Evolutionary conservation across 1,140 invertebrate genomes (phyloP).

Genomic region (Popillia japonica): DNA sequence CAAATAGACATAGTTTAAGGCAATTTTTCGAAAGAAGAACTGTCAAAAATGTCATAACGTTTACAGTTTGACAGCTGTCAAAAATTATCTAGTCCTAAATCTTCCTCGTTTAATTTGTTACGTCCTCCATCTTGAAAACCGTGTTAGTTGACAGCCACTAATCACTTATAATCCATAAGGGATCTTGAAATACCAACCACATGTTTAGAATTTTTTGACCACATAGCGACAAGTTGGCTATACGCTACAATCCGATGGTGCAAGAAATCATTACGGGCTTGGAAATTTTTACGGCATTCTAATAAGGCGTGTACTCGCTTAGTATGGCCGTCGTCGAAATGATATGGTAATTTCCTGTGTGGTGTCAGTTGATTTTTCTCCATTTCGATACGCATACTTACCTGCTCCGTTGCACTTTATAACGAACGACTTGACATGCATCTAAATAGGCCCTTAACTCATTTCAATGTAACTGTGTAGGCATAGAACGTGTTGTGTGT

Average conservation of each 20-base stretch:
- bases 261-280: not conserved
- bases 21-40: too few relatives aligned
- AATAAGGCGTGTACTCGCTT: not conserved
- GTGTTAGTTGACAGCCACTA: too few relatives aligned
- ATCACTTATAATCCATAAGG: too few relatives aligned
- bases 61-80: too few relatives aligned
- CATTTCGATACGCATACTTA: not conserved
- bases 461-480: not conserved
- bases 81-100: too few relatives aligned
- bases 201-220: too few relatives aligned
- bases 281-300: not conserved
- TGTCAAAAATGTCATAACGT: too few relatives aligned
- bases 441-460: not conserved
- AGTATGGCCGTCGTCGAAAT: not conserved
- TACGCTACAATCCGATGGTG: not conserved
- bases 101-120: too few relatives aligned
- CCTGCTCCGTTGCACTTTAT: not conserved
- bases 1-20: too few relatives aligned
- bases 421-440: not conserved
- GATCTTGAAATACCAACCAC: too few relatives aligned
- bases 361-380: not conserved
- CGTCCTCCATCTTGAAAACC: too few relatives aligned
- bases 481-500: not conserved
- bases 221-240: too few relatives aligned
- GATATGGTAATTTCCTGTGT: conserved; percentile 8